Conservation (phyloP, 2,797 vertebrate genomes). For the Anas bernieri region DNA sequence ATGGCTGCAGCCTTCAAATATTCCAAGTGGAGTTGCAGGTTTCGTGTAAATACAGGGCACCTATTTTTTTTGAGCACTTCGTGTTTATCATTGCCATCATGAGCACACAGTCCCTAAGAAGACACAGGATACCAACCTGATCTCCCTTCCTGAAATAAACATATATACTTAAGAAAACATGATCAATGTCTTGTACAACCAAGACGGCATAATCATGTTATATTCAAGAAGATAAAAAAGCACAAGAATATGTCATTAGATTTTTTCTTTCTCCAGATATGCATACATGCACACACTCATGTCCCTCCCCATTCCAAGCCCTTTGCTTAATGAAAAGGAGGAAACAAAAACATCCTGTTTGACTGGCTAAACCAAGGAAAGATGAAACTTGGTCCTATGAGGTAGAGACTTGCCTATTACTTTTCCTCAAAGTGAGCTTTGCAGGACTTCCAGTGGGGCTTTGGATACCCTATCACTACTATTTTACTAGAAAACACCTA, state of each 20-base stretch:
- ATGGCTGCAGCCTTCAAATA: neutral
- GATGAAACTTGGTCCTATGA: neutral
- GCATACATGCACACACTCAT: neutral
- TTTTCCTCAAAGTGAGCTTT: neutral
- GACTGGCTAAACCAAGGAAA: neutral
- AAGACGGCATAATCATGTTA: neutral
- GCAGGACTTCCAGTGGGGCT: neutral
- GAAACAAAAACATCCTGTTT: neutral
- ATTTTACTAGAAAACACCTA: neutral
- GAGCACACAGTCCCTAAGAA: neutral
- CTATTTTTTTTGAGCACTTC: rapidly evolving
- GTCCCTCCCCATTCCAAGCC: too few species aligned
- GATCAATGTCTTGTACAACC: neutral
- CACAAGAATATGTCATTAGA: neutral
- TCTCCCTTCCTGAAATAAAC: neutral
- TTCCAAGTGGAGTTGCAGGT: rapidly evolving
- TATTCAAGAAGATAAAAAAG: neutral
- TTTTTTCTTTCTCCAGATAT: neutral
- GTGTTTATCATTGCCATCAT: neutral
- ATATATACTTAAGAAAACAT: neutral
- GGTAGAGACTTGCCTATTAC: neutral
- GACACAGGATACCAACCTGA: neutral
- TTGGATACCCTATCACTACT: neutral
- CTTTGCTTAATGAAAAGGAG: neutral
- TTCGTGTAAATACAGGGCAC: neutral